Conservation (phyloP, 2,888 invertebrate genomes). For the Drosophila helvetica region DNA sequence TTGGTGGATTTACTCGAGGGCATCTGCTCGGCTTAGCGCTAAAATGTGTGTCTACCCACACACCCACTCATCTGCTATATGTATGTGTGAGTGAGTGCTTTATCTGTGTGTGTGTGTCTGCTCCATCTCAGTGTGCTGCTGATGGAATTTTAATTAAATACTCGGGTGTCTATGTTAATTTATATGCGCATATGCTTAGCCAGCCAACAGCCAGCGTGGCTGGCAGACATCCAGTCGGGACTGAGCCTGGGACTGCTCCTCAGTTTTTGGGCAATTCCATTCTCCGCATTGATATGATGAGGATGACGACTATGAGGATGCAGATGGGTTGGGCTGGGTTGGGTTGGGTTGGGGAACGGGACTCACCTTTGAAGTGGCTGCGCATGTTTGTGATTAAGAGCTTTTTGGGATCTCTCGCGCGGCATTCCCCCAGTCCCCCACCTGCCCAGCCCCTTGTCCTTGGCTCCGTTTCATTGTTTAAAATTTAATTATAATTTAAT, state of each 20-base stretch:
- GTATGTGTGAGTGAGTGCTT: conserved; percentile 7
- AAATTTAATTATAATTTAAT: conserved; percentile 79
- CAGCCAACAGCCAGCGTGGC: conserved; percentile 20
- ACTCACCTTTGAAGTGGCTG: conserved; percentile 66
- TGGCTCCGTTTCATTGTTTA: conserved; percentile 74
- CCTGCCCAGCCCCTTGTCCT: conserved; percentile 15
- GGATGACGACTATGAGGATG: conserved; percentile 14
- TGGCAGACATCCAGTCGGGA: conserved; percentile 1
- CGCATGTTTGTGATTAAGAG: conserved; percentile 81
- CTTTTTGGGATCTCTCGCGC: conserved; percentile 45
- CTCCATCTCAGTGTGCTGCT: conserved; percentile 48
- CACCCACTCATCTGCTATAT: conserved; percentile 12
- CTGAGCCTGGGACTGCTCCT: not conserved
- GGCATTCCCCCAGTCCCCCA: not conserved
- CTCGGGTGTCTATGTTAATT: conserved; percentile 79
- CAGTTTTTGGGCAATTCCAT: conserved; percentile 27
- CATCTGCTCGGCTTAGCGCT: conserved; percentile 61
- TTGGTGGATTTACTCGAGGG: conserved; percentile 64
- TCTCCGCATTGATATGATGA: conserved; percentile 48
- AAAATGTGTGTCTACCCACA: conserved; percentile 61
- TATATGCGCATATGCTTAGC: conserved; percentile 79
- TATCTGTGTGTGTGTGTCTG: conserved; percentile 8
- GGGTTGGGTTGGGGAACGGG: too few relatives aligned
- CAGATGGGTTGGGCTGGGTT: too few relatives aligned
- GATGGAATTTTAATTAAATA: conserved; percentile 79